Evolutionary conservation across 2,888 invertebrate species (phyloP).

Genomic region (Aplocera efformata): DNA sequence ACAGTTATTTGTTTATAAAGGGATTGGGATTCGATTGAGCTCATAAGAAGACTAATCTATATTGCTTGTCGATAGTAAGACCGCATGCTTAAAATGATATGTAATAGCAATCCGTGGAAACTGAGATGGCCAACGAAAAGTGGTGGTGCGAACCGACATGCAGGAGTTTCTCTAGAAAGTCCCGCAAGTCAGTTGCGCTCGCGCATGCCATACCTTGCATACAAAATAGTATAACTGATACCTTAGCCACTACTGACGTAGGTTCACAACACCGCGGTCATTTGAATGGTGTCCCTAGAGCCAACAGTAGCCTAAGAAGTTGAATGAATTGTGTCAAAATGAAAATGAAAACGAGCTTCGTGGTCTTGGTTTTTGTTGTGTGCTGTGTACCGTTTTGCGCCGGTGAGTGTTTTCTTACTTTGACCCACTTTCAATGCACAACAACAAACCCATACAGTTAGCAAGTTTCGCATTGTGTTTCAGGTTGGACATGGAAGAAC

Average conservation of each 20-base stretch:
- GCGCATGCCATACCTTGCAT: conserved; percentile 68
- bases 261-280: conserved; percentile 55
- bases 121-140: conserved; percentile 43
- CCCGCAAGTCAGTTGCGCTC: conserved; percentile 65
- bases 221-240: conserved; percentile 60
- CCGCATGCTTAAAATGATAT: no score
- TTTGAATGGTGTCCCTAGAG: conserved; percentile 71
- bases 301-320: conserved; percentile 36
- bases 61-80: no score
- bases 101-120: conserved; percentile 37
- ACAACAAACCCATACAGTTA: neutral
- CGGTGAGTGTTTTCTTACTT: conserved; percentile 40
- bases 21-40: no score
- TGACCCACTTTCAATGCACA: conserved; percentile 3
- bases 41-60: no score
- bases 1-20: no score
- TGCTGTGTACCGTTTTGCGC: conserved; percentile 38
- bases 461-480: no score
- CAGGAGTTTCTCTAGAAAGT: conserved; percentile 80
- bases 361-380: conserved; percentile 42
- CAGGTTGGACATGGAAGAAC: conserved; percentile 30
- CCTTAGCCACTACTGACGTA: conserved; percentile 60
- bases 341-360: conserved; percentile 14
- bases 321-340: conserved; percentile 28
- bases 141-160: conserved; percentile 48